These are phyloP conservation scores for Vanessa cardui DNA, from an alignment of 2,888 invertebrate species.

Conservation along the genomic window DNA sequence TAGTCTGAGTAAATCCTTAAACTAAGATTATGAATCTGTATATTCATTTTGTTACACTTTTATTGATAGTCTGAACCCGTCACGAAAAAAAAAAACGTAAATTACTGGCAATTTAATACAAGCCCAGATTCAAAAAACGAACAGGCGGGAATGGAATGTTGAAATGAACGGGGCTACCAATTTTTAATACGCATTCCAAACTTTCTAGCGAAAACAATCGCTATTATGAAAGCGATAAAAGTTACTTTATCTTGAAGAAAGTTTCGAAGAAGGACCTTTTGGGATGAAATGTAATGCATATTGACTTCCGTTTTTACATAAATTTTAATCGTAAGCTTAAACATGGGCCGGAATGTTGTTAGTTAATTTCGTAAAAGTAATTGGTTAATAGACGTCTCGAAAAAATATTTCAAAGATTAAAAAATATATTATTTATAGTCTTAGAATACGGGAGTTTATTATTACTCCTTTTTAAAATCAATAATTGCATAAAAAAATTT, in stretches of 20 bases:
- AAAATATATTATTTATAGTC: no score
- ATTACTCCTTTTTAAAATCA: no score
- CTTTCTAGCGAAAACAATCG: conserved; percentile 53
- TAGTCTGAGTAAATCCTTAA: background rate
- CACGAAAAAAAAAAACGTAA: conserved; percentile 63
- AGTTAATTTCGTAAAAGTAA: conserved; percentile 34
- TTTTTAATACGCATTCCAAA: conserved; percentile 63
- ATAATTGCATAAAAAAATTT: no score
- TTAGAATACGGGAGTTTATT: no score
- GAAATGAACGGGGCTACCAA: conserved; percentile 73
- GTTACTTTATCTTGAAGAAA: conserved; percentile 45
- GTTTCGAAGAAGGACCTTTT: conserved; percentile 41
- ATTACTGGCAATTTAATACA: conserved; percentile 73
- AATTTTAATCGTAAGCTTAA: conserved; percentile 41
- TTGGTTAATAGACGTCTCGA: conserved; percentile 26
- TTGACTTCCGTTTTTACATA: conserved; percentile 55
- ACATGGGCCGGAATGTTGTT: conserved; percentile 29
- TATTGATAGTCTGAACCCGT: conserved; percentile 43
- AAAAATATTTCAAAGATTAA: conserved; percentile 11
- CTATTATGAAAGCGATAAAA: conserved; percentile 51
- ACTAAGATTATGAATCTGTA: background rate
- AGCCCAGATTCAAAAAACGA: conserved; percentile 72
- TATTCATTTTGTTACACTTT: conserved; percentile 8
- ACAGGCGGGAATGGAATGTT: conserved; percentile 69
- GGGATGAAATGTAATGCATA: conserved; percentile 38